Evolutionary conservation across 2,888 invertebrate species (phyloP).

Genomic region (Kryphioiulus occultus): DNA sequence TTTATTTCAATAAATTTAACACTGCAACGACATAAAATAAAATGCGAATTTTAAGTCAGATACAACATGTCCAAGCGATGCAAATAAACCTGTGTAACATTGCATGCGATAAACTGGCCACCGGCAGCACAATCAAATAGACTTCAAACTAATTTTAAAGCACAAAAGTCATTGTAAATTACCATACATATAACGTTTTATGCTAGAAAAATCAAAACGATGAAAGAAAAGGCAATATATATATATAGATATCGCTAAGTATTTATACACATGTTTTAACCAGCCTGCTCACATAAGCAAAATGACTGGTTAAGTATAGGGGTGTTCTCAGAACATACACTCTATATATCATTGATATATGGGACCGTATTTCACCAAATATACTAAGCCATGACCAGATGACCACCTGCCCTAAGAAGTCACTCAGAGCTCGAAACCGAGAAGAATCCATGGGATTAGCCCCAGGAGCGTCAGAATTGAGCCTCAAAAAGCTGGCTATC

Average conservation of each 20-base stretch:
- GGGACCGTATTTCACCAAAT: conserved; percentile 68
- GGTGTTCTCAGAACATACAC: conserved; percentile 94
- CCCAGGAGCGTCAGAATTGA: not conserved
- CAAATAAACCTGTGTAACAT: too few species aligned
- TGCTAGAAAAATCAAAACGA: not conserved
- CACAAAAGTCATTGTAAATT: too few species aligned
- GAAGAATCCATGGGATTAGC: not conserved
- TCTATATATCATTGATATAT: conserved; percentile 99
- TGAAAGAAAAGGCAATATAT: not conserved
- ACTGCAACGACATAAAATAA: not conserved
- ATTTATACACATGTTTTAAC: not conserved
- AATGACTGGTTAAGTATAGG: not conserved
- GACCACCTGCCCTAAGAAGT: not conserved
- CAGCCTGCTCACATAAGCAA: conserved; percentile 47
- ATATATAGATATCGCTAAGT: not conserved
- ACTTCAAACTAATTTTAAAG: too few species aligned
- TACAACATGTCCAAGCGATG: too few species aligned
- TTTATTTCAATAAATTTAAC: not conserved
- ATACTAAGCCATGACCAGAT: not conserved
- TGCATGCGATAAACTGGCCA: too few species aligned
- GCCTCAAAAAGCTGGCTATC: not conserved
- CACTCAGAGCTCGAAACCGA: not conserved
- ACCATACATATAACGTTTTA: not conserved
- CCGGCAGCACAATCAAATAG: too few species aligned
- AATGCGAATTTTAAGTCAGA: not conserved